These are phyloP conservation scores for Gnathonemus longibarbis DNA, from an alignment of 2,113 vertebrate species.

Conservation along the genomic window DNA sequence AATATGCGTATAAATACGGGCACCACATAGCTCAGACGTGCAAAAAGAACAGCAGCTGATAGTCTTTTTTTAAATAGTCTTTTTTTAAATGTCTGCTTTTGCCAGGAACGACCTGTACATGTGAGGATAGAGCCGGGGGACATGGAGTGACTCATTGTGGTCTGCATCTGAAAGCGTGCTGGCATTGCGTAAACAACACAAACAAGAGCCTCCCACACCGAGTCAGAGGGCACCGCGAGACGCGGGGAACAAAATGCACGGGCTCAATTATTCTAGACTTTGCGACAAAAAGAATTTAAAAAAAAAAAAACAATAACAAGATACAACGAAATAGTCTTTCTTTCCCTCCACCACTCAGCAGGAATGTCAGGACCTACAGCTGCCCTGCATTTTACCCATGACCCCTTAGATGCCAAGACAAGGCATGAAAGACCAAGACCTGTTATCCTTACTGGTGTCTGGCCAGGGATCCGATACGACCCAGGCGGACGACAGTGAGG, in stretches of 20 bases:
- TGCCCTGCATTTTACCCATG: conserved; percentile 30
- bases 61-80: neutral
- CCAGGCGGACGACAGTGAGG: neutral
- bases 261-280: neutral
- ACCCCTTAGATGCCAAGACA: conserved; percentile 29
- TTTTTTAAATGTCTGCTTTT: neutral
- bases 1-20: neutral
- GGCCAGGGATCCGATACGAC: conserved; percentile 18
- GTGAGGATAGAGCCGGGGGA: neutral
- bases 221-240: neutral
- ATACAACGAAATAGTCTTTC: neutral
- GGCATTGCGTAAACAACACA: conserved; percentile 6
- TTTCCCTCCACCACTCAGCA: conserved; percentile 5
- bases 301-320: neutral
- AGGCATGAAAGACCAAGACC: neutral
- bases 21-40: neutral
- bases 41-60: neutral
- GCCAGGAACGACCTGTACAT: neutral
- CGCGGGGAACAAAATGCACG: neutral
- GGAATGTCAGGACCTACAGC: conserved; percentile 32
- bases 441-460: conserved; percentile 23
- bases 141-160: conserved; percentile 4
- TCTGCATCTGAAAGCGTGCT: neutral
- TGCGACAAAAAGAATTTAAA: neutral
- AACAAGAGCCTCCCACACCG: neutral